phyloP scores from a whole-genome alignment of 2,797 vertebrate genomes.

The Falco cherrug region DNA sequence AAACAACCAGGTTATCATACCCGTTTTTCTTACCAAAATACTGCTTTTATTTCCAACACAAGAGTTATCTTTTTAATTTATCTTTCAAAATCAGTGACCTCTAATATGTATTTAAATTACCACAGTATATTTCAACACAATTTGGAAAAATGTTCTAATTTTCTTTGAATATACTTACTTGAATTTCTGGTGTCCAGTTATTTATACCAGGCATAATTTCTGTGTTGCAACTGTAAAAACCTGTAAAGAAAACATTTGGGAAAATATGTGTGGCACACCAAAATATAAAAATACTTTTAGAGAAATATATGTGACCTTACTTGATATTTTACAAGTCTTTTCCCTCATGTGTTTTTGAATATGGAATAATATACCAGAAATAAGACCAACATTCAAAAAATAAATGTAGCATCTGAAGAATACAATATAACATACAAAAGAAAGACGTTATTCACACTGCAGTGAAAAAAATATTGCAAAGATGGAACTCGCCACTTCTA shows the following conservation, averaged over 20 bases:
- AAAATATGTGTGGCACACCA: not conserved
- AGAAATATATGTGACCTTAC: not conserved
- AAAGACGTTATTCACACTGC: not conserved
- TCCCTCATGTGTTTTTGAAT: not conserved
- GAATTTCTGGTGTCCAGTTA: slow-evolving; percentile 95
- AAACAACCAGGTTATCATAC: not conserved
- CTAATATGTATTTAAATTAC: not conserved
- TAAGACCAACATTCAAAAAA: not conserved
- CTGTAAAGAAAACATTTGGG: slow-evolving; percentile 72
- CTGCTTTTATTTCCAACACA: not conserved
- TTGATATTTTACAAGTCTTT: not conserved
- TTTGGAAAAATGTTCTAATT: not conserved
- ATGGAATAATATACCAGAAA: not conserved
- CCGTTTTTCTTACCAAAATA: not conserved
- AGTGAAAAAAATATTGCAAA: not conserved
- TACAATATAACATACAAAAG: not conserved
- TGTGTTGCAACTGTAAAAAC: slow-evolving; percentile 98
- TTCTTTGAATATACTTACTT: slow-evolving; percentile 78
- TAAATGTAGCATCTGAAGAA: not conserved
- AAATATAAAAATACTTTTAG: not conserved
- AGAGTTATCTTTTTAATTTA: not conserved
- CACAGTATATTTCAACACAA: not conserved
- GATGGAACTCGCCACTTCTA: not conserved
- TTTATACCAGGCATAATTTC: slow-evolving; percentile 97
- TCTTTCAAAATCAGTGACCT: not conserved